Evolutionary conservation across 1,140 invertebrate species (phyloP), one percentile per base, ranked within the genome.

Genomic region (Heliothis subflexa): DNA sequence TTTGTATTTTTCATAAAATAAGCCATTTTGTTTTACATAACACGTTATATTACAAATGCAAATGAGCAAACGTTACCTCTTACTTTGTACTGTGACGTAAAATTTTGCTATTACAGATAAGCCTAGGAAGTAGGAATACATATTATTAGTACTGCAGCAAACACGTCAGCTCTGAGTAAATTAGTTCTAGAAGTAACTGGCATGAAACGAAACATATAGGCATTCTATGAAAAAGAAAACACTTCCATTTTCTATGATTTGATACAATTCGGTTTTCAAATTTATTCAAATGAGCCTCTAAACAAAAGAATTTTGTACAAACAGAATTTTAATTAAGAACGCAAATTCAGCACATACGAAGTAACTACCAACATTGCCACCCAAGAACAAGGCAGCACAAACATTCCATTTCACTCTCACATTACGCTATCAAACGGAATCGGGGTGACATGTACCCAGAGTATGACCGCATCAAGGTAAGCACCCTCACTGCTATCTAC

Each of bases 401-500:
- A 28, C 47, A 70, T 50, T 70, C 4, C 66, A 70, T 14, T 28
- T n/a, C 21, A 70, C 47, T 70, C 18, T 4, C 45, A 25, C 47
- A 52, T 49, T 52, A 50, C n/a, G 10, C 55, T 12, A 64, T 75
- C 59, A 55, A 61, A 59, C 57, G 25, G 18, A 45, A 74, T 73
- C 71, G 55, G n/a, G 33, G 54, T 16, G 13, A 25, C 47, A 61
- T 75, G 14, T 49, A 62, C 57, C 14, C 57, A 50, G 21, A 25
- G 47, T 50, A 74, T 49, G 50, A 47, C 55, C 74, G 49, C 71
- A 33, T 14, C 14, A 73, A 68, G 71, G 61, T 66, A 78, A 74
- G 59, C 75, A 72, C 78, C 61, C 28, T 68, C 74, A 55, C 78
- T 61, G 52, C 71, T 57, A 55, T 55, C 54, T 18, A 28, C 14